These are phyloP conservation scores for Colostygia pectinataria DNA, from an alignment of 2,888 invertebrate species.

Conservation along the genomic window DNA sequence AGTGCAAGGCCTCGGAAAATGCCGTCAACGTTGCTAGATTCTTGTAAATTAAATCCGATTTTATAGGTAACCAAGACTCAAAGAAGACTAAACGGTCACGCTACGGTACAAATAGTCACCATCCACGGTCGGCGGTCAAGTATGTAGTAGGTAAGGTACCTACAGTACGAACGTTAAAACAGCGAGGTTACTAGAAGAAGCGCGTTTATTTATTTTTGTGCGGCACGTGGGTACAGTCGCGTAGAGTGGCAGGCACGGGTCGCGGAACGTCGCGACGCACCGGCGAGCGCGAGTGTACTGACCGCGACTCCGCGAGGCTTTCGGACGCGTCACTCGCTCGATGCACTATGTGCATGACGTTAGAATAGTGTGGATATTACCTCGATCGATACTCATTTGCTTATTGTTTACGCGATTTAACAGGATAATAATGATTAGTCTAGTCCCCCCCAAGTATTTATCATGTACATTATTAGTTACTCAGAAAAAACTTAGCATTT, in stretches of 20 bases:
- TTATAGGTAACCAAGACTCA: no score
- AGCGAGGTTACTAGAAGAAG: constrained; percentile 26
- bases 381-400: constrained; percentile 30
- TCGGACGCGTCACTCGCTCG: constrained; percentile 56
- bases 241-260: constrained; percentile 35
- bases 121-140: constrained; percentile 11
- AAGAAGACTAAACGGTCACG: not conserved
- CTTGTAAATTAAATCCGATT: no score
- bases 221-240: constrained; percentile 61
- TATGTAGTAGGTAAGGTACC: no score
- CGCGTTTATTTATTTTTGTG: constrained; percentile 59
- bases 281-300: constrained; percentile 77
- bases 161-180: constrained; percentile 1
- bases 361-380: constrained; percentile 62
- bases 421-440: constrained; percentile 9
- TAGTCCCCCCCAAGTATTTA: no score
- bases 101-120: constrained; percentile 14
- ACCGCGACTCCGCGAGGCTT: constrained; percentile 56
- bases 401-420: constrained; percentile 21
- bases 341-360: constrained; percentile 66
- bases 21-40: no score
- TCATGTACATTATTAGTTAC: no score
- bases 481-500: no score
- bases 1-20: no score
- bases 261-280: constrained; percentile 60